Evolutionary conservation across 2,113 vertebrate species (phyloP).

Genomic region (Lepisosteus osseus): DNA sequence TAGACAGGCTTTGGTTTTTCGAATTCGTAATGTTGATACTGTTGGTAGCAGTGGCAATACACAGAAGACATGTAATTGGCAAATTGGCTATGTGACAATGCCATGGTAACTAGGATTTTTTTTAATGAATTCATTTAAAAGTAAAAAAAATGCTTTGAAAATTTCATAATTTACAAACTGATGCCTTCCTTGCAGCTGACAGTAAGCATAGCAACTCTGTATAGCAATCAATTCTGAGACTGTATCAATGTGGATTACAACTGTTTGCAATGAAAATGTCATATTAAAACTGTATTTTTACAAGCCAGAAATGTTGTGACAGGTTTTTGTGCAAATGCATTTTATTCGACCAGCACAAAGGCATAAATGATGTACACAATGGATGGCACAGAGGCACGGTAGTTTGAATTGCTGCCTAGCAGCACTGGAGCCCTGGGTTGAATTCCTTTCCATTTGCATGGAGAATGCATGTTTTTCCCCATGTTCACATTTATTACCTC

Average conservation of each 20-base stretch:
- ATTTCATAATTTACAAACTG: background rate
- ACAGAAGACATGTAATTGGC: conserved; percentile 19
- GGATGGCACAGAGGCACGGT: background rate
- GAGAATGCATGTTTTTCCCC: background rate
- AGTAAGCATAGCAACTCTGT: background rate
- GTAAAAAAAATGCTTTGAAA: background rate
- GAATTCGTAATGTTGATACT: conserved; percentile 51
- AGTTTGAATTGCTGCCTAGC: background rate
- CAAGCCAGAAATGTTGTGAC: background rate
- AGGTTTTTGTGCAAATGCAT: no score
- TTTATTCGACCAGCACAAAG: no score
- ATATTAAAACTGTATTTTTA: background rate
- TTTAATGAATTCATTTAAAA: background rate
- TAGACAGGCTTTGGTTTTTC: background rate
- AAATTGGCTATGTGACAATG: conserved; percentile 31
- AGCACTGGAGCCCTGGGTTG: no score
- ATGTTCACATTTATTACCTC: background rate
- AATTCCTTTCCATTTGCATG: background rate
- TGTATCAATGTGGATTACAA: no score
- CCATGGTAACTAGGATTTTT: conserved; percentile 33
- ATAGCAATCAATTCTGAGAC: background rate
- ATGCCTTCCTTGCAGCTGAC: background rate
- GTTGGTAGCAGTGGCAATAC: conserved; percentile 33
- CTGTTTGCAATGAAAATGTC: background rate
- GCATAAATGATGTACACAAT: no score